Base-by-base conservation (phyloP, 2,113 vertebrate species). In the Otis tarda region DNA sequence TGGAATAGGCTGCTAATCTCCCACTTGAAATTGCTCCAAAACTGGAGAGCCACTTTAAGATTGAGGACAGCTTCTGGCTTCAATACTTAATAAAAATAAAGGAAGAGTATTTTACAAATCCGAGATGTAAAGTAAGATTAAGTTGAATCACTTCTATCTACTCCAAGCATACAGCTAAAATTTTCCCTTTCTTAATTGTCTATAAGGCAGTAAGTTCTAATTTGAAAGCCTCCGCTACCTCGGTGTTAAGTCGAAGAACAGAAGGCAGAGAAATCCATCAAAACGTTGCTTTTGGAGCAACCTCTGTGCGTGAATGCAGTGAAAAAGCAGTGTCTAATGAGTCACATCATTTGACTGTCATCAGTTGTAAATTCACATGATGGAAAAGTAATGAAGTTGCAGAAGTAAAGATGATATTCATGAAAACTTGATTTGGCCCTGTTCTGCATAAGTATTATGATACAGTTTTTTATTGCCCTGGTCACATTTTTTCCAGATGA, bases 1-100 rank as follows among this genome's bases (percentile, higher is more conserved):
- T 92, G 90, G 63, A 76, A 37, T 43, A 92, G 74, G 39, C 85
- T 89, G 74, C 50, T 94, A 95, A 85, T 96, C 68, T 91, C 64
- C 64, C 80, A 10, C 73, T 94, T 94, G 83, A 83, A 89, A 87
- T 79, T 88, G 65, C 63, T 96, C 69, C 74, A 89, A 37, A 81
- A 89, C 74, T 85, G 70, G 31, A 83, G 83, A 94, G 59, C 83
- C 59, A 75, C 76, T 91, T 92, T 24, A 78, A 93, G 59, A 14
- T 19, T 75, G 70, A 95, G 80, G 70, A 55, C 53, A 93, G 47
- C 74, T 83, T 94, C 90, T 96, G 65, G 41, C 57, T 93, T 92
- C 85, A 81, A 50, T 23, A n/a, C 6, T 7, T 81, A 68, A 89
- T 89, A 70, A 86, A 89, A 86, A 69, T 16, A 81, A 93, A 83